phyloP scores from a whole-genome alignment of 2,113 vertebrate species.

The Bos javanicus region DNA sequence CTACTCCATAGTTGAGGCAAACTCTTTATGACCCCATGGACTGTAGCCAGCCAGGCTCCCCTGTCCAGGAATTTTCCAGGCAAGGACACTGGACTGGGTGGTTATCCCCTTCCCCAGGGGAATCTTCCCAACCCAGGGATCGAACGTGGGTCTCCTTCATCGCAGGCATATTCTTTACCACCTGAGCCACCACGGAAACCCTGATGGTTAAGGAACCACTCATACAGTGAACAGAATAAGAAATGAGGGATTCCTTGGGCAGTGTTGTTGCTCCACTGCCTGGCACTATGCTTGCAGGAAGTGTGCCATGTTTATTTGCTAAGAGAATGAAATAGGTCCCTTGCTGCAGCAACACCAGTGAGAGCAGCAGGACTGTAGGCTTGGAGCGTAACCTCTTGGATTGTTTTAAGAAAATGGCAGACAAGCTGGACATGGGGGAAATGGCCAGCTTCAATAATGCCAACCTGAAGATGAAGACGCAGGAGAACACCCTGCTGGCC shows the following conservation, averaged over 20 bases:
- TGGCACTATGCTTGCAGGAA: neutral
- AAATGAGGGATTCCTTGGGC: neutral
- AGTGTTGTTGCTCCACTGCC: neutral
- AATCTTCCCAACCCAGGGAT: neutral
- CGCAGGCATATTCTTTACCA: neutral
- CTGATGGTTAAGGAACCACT: neutral
- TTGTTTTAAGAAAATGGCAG: slow-evolving; percentile 75
- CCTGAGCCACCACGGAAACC: neutral
- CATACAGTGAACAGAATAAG: neutral
- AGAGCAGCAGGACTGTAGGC: accelerated
- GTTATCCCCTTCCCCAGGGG: neutral
- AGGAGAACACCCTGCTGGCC: slow-evolving; percentile 82
- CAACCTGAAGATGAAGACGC: slow-evolving; percentile 80
- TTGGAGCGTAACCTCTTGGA: neutral
- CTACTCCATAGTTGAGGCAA: neutral
- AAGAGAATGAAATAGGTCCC: slow-evolving; percentile 48
- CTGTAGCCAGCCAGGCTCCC: neutral
- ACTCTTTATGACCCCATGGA: neutral
- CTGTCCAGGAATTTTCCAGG: neutral
- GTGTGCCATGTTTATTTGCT: neutral
- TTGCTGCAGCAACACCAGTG: slow-evolving; percentile 56
- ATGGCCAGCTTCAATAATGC: slow-evolving; percentile 78
- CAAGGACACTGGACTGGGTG: neutral
- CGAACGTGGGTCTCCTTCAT: neutral
- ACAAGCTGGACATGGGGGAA: slow-evolving; percentile 81